Evolutionary conservation across 1,140 invertebrate species (phyloP).

Genomic region (Dendrolimus punctatus): DNA sequence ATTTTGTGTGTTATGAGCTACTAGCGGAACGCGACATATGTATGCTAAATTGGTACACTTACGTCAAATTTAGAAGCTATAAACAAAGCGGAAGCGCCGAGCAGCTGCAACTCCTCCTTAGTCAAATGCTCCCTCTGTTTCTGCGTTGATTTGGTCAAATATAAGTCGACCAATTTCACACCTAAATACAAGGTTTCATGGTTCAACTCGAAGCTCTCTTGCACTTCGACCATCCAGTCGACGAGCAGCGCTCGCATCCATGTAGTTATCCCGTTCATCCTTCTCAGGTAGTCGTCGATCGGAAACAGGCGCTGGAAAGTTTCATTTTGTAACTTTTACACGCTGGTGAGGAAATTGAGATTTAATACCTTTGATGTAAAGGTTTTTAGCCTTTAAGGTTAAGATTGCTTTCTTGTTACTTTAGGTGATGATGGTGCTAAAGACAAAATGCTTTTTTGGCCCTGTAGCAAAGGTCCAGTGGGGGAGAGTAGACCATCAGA

Average conservation of each 20-base stretch:
- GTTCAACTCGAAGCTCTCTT: slow-evolving; percentile 98
- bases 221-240: slow-evolving; percentile 99
- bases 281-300: slow-evolving; percentile 86
- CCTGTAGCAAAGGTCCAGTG: no score
- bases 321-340: no score
- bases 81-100: slow-evolving; percentile 93
- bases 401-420: no score
- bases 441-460: no score
- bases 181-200: slow-evolving; percentile 98
- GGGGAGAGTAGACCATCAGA: no score
- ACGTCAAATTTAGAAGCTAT: slow-evolving; percentile 98
- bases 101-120: slow-evolving; percentile 88
- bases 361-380: no score
- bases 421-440: no score
- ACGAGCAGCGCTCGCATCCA: slow-evolving; percentile 94
- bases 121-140: slow-evolving; percentile 73
- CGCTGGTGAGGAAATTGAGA: no score
- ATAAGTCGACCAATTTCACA: slow-evolving; percentile 95
- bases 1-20: no score
- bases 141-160: slow-evolving; percentile 74
- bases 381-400: no score
- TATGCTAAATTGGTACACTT: slow-evolving; percentile 40
- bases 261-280: slow-evolving; percentile 81
- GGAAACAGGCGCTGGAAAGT: slow-evolving; percentile 74
- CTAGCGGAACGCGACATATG: no score